These are phyloP conservation scores for Eupithecia subumbrata DNA, from an alignment of 2,888 invertebrate species.

Conservation along the genomic window DNA sequence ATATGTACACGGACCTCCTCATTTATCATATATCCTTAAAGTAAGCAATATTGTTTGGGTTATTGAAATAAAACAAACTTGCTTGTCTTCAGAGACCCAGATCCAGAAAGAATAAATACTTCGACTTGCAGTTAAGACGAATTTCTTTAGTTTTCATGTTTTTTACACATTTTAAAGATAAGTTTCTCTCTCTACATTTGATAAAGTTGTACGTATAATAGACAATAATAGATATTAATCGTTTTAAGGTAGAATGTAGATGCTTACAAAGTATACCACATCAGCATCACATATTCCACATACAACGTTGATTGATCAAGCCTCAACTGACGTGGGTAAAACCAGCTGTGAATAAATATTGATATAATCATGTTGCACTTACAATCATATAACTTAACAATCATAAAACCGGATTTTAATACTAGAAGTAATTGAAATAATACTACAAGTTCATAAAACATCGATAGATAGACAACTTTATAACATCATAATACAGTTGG, in stretches of 20 bases:
- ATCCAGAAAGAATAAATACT: not conserved
- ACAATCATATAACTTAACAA: too few relatives aligned
- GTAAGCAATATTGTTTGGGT: not conserved
- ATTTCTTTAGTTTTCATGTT: too few relatives aligned
- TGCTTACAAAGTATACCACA: not conserved
- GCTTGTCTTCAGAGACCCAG: not conserved
- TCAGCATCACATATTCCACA: not conserved
- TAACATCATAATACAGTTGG: not conserved
- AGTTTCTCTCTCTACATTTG: not conserved
- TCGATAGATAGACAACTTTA: not conserved
- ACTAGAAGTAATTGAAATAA: not conserved
- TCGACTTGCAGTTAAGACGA: too few relatives aligned
- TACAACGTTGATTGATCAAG: not conserved
- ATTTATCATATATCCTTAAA: not conserved
- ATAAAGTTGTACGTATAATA: not conserved
- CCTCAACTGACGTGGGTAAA: not conserved
- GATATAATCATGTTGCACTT: too few relatives aligned
- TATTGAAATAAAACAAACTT: not conserved
- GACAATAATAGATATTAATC: not conserved
- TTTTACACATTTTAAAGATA: too few relatives aligned
- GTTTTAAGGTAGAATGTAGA: not conserved
- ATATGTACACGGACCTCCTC: not conserved
- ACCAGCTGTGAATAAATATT: not conserved
- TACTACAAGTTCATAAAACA: not conserved
- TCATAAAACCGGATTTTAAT: slow-evolving; percentile 2